These are phyloP conservation scores for Paralichthys olivaceus DNA, from an alignment of 2,113 vertebrate genomes.

Conservation along the genomic window DNA sequence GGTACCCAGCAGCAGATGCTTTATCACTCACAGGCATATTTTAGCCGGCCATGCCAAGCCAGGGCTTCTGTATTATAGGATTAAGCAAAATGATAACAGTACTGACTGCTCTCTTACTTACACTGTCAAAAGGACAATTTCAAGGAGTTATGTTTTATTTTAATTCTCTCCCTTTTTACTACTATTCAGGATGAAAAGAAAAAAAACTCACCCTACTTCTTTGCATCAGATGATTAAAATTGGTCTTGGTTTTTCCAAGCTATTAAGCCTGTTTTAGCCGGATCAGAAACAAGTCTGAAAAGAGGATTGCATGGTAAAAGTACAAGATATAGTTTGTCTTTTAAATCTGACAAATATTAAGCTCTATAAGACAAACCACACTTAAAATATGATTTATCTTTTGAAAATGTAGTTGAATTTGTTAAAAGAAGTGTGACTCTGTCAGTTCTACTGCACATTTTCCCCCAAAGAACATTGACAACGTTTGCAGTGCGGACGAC, in stretches of 20 bases:
- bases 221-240: background rate
- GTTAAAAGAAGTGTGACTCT: background rate
- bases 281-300: no score
- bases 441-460: no score
- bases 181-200: background rate
- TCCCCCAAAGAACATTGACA: no score
- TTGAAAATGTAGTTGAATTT: background rate
- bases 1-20: background rate
- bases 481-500: no score
- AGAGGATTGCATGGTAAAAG: no score
- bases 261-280: no score
- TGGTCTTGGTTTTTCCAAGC: no score
- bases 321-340: background rate
- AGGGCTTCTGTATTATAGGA: conserved; percentile 4
- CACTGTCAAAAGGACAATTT: background rate
- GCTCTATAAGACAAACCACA: background rate
- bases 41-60: background rate
- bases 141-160: background rate
- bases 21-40: background rate
- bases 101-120: conserved; percentile 1
- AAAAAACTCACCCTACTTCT: background rate
- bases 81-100: conserved; percentile 26
- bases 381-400: background rate
- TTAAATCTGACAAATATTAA: background rate
- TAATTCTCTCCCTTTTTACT: no score